A percentile compares a stretch with the other conserved stretches of the same genome.
Conservation (phyloP, 2,113 vertebrate species). For the Lycaon pictus region DNA sequence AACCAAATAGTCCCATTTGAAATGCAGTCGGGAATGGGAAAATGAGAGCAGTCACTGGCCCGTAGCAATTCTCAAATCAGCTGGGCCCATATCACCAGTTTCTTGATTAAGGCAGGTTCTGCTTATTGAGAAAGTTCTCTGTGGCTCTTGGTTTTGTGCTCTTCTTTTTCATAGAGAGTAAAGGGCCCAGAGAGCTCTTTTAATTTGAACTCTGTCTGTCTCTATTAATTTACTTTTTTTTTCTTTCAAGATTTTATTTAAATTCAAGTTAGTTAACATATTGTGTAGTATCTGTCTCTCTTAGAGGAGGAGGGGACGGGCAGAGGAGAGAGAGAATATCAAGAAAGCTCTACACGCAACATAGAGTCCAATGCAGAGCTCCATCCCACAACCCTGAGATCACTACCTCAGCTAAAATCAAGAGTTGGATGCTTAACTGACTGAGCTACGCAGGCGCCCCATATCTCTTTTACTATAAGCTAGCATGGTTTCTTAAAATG, state of each 20-base stretch:
- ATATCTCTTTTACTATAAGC: not conserved
- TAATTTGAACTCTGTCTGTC: not conserved
- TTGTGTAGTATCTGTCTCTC: not conserved
- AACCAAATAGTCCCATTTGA: not conserved
- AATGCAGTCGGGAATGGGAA: too few relatives aligned
- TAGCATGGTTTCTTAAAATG: not conserved
- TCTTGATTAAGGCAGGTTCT: not conserved
- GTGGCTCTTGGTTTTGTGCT: not conserved
- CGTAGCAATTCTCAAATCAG: not conserved
- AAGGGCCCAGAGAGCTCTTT: not conserved
- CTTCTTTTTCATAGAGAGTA: not conserved
- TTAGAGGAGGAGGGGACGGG: not conserved
- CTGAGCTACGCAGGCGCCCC: not conserved
- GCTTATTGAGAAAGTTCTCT: not conserved
- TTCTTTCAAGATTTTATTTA: not conserved
- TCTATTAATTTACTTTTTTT: not conserved
- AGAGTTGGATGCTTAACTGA: not conserved
- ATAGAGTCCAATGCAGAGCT: not conserved
- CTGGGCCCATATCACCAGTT: not conserved
- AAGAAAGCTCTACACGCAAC: not conserved
- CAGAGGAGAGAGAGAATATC: not conserved
- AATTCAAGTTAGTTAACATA: not conserved
- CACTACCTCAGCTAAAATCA: not conserved
- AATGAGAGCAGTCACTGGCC: too few relatives aligned
- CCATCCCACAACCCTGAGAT: not conserved